A percentile compares a stretch with the other conserved stretches of the same genome.
Conservation (phyloP, 2,113 vertebrate species). For the Phocoena phocoena region DNA sequence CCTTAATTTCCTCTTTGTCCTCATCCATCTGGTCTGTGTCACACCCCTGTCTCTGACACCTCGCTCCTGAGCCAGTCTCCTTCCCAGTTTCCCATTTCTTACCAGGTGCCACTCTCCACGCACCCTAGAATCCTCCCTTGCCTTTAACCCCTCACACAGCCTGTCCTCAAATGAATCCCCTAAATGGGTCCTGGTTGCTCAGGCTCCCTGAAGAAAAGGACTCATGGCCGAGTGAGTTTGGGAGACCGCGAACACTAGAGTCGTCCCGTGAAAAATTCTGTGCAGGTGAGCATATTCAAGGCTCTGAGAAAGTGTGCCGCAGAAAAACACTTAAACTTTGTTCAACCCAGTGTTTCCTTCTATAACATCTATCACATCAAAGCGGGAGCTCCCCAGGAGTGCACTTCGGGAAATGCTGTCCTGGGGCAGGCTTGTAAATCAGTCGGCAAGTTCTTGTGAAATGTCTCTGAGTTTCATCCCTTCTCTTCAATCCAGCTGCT, state of each 20-base stretch:
- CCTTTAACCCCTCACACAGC: background rate
- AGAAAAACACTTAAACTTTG: background rate
- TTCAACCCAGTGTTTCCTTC: background rate
- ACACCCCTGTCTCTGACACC: background rate
- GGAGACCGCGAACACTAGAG: background rate
- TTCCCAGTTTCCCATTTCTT: background rate
- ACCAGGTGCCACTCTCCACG: fast-evolving
- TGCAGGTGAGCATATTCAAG: background rate
- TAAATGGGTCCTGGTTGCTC: background rate
- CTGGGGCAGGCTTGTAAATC: conserved; percentile 41
- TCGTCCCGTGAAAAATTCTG: background rate
- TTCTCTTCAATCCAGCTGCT: background rate
- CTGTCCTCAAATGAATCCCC: background rate
- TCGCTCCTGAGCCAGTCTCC: background rate
- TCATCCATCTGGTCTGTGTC: background rate
- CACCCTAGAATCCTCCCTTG: background rate
- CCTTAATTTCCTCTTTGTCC: background rate
- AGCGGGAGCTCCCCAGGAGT: conserved; percentile 23
- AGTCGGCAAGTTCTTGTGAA: conserved; percentile 55
- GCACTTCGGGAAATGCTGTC: conserved; percentile 30
- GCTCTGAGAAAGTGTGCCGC: conserved; percentile 9
- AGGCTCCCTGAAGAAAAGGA: background rate
- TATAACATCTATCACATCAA: conserved; percentile 53
- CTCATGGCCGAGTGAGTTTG: background rate
- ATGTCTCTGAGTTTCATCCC: background rate